Conservation (phyloP, 92 coral and sea anemone species). For the Epizoanthus rinbou region DNA sequence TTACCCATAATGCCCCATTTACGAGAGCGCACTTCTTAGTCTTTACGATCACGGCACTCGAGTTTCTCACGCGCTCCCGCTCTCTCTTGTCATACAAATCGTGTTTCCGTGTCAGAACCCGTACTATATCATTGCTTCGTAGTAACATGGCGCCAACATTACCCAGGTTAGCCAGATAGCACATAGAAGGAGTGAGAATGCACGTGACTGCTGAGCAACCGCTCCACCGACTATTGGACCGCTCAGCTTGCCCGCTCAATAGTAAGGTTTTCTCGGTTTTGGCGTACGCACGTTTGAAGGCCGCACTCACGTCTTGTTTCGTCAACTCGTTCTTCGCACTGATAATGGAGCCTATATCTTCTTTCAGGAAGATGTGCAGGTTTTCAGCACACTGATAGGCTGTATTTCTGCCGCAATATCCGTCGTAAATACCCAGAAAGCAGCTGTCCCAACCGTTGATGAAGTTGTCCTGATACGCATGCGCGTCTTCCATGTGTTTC, state of each 20-base stretch:
- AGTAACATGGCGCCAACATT: constrained; percentile 84
- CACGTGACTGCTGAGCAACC: constrained; percentile 99
- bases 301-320: constrained; percentile 51
- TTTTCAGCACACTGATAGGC: constrained; percentile 78
- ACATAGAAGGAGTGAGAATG: constrained; percentile 70
- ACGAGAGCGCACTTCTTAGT: constrained; percentile 91
- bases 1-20: constrained; percentile 90
- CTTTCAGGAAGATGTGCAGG: constrained; percentile 74
- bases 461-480: constrained; percentile 70
- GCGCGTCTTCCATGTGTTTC: constrained; percentile 79
- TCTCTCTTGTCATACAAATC: constrained; percentile 94
- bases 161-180: constrained; percentile 88
- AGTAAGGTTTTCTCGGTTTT: constrained; percentile 70
- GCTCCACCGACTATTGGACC: constrained; percentile 86
- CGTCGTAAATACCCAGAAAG: constrained; percentile 89
- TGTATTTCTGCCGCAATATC: constrained; percentile 84
- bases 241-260: constrained; percentile 69
- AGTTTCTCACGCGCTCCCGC: constrained; percentile 86
- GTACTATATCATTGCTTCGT: constrained; percentile 76
- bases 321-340: constrained; percentile 35
- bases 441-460: constrained; percentile 59
- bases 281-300: constrained; percentile 75
- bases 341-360: constrained; percentile 56
- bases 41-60: constrained; percentile 86
- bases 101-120: constrained; percentile 81